Percentiles rank a stretch among this genome's conserved stretches.
These are phyloP conservation scores for Aphaenogaster rudis DNA, from an alignment of 1,140 invertebrate genomes.

Conservation along the genomic window DNA sequence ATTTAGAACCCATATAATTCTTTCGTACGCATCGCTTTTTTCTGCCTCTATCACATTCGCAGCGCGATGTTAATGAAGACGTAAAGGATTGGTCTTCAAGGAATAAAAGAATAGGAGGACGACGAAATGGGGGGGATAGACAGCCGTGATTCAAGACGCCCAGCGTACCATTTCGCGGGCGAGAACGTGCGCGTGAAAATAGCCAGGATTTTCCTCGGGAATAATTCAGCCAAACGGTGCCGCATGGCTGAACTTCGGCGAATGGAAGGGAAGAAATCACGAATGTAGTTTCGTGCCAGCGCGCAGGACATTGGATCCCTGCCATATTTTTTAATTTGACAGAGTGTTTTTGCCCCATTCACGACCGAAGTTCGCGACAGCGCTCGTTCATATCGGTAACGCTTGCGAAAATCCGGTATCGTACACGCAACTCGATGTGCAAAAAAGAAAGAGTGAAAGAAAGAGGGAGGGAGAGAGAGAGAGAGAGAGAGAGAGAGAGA, in stretches of 20 bases:
- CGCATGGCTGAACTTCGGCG: conserved; percentile 51
- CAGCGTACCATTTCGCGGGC: conserved; percentile 16
- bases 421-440: background rate
- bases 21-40: background rate
- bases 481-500: background rate
- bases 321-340: conserved; percentile 77
- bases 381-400: conserved; percentile 52
- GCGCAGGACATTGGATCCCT: conserved; percentile 63
- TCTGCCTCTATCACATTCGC: background rate
- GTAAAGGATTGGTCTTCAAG: background rate
- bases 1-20: background rate
- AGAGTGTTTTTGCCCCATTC: conserved; percentile 72
- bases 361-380: conserved; percentile 41
- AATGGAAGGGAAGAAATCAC: conserved; percentile 65
- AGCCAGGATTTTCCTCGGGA: conserved; percentile 48
- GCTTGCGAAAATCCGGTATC: conserved; percentile 35
- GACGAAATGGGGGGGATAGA: conserved; percentile 5
- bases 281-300: conserved; percentile 63
- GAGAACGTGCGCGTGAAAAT: conserved; percentile 56
- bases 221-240: conserved; percentile 63
- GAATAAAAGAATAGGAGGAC: background rate
- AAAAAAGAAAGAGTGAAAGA: background rate
- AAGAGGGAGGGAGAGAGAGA: background rate
- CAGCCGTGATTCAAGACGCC: conserved; percentile 34
- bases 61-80: conserved; percentile 32